Percentiles rank a stretch among this genome's conserved stretches.
Conservation (phyloP, 2,113 vertebrate genomes). For the Sprattus sprattus region DNA sequence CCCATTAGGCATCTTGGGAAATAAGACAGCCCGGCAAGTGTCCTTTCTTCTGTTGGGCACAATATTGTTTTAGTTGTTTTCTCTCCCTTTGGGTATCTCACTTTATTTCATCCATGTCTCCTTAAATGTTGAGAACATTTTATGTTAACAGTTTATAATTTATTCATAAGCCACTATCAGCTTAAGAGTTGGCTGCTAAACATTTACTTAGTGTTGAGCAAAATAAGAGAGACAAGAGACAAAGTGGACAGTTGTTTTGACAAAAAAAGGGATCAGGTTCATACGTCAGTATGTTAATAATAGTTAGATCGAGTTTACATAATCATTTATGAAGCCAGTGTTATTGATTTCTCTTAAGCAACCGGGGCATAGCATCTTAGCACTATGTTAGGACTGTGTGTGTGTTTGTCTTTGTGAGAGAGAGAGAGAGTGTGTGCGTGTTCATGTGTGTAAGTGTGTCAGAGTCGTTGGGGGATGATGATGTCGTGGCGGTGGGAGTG, state of each 20-base stretch:
- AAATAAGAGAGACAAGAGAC: not conserved
- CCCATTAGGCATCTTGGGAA: conserved; percentile 37
- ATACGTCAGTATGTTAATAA: not conserved
- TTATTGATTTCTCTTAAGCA: not conserved
- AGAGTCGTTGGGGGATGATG: not conserved
- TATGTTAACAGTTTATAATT: not conserved
- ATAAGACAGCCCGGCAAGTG: conserved; percentile 38
- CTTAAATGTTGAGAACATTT: not conserved
- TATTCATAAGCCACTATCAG: not conserved
- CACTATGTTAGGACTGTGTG: not conserved
- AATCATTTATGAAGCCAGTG: not conserved
- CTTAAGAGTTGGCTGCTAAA: not conserved
- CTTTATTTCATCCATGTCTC: conserved; percentile 10
- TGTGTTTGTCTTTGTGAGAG: not conserved
- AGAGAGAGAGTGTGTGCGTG: not conserved
- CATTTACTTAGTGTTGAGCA: not conserved
- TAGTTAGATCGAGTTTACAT: not conserved
- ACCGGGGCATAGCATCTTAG: not conserved
- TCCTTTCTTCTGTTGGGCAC: conserved; percentile 34
- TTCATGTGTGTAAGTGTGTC: not conserved
- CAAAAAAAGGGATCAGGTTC: not conserved
- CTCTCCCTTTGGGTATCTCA: conserved; percentile 27
- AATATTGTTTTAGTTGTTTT: conserved; percentile 24
- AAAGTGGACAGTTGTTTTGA: not conserved
- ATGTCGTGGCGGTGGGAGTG: not conserved